Evolutionary conservation across 2,888 invertebrate genomes (phyloP).

Genomic region (Dichetophora obliterata): DNA sequence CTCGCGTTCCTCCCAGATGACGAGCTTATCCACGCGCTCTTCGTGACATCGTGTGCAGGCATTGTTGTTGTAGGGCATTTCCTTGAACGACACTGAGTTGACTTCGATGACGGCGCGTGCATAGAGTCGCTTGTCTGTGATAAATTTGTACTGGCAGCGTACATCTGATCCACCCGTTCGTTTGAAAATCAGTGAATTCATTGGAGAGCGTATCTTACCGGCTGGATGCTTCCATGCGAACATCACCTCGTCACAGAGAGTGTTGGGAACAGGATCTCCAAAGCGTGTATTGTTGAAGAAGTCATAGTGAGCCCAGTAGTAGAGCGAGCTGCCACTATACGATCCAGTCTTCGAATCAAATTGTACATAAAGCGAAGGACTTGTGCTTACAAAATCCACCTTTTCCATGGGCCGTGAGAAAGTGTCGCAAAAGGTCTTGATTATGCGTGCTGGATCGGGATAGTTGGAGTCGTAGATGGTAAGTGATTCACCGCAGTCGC

Average conservation of each 20-base stretch:
- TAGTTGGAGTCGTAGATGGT: constrained; percentile 90
- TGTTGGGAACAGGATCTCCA: constrained; percentile 84
- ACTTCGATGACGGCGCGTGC: constrained; percentile 84
- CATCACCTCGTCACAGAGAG: constrained; percentile 89
- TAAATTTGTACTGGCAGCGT: constrained; percentile 85
- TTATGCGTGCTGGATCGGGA: constrained; percentile 90
- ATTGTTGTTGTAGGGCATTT: constrained; percentile 82
- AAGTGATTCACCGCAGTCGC: constrained; percentile 90
- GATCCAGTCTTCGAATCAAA: constrained; percentile 94
- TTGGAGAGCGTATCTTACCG: constrained; percentile 84
- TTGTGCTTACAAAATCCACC: constrained; percentile 91
- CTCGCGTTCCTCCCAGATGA: constrained; percentile 83
- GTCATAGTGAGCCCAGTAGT: constrained; percentile 95
- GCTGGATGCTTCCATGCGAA: constrained; percentile 85
- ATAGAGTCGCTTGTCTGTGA: constrained; percentile 85
- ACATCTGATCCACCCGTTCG: constrained; percentile 81
- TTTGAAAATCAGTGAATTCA: constrained; percentile 90
- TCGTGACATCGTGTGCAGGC: constrained; percentile 89
- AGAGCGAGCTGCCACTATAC: constrained; percentile 92
- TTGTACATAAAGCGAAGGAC: constrained; percentile 87
- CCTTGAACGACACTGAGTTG: constrained; percentile 86
- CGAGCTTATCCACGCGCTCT: constrained; percentile 86
- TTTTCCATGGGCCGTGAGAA: constrained; percentile 94
- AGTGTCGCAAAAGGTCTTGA: constrained; percentile 95
- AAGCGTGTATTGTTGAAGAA: constrained; percentile 92